Conservation (phyloP, 2,113 vertebrate genomes). For the Piliocolobus tephrosceles region DNA sequence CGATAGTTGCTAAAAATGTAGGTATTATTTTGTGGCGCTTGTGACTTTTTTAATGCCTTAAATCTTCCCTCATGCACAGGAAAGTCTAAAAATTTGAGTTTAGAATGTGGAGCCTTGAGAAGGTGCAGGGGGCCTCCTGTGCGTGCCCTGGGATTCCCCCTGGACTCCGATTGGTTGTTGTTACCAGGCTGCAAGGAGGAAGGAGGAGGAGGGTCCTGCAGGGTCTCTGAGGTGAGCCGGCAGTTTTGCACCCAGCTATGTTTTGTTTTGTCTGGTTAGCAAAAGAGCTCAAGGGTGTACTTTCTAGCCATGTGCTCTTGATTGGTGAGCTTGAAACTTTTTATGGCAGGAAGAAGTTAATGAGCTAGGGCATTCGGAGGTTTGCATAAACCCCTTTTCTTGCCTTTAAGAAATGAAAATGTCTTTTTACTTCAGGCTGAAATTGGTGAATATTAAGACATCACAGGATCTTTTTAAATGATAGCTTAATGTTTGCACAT, state of each 20-base stretch:
- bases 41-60: background rate
- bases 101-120: background rate
- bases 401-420: conserved; percentile 21
- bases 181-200: background rate
- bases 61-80: background rate
- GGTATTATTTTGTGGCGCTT: no score
- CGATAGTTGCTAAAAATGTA: no score
- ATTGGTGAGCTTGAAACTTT: background rate
- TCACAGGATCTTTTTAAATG: background rate
- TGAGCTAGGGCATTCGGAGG: background rate
- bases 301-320: background rate
- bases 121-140: background rate
- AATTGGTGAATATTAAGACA: background rate
- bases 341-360: background rate
- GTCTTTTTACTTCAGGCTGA: background rate
- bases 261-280: background rate
- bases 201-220: no score
- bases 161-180: background rate
- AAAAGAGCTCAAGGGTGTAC: background rate
- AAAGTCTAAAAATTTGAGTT: background rate
- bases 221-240: background rate
- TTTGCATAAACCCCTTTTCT: background rate
- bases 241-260: no score
- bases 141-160: no score
- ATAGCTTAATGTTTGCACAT: background rate